Base-by-base conservation (phyloP, 2,113 vertebrate genomes). In the Bos taurus region DNA sequence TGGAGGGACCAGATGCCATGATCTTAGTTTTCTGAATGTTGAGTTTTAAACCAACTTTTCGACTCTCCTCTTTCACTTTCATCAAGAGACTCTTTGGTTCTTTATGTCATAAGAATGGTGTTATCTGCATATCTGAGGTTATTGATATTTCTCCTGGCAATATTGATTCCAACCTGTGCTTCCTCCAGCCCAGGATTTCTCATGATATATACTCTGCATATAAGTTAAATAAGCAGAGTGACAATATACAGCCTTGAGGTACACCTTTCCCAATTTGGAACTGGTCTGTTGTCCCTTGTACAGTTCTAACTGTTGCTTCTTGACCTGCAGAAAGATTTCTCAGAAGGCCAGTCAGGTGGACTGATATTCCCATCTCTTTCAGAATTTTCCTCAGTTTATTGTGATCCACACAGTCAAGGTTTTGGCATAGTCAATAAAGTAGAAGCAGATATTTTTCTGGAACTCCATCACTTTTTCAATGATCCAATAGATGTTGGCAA, bases 391-490 rank as follows among this genome's bases (percentile, higher is more conserved):
- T 30, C 28, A 62, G 30, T 33, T 14, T 33, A 28, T 33, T 62
- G 3, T 16, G 60, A 62, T 3, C 60, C 60, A 62, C 28, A 62
- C 14, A 62, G 30, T 62, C 30, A 62, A 62, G 60, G 60, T 30
- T 4, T 62, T 62, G 60, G 14, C 30, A 33, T 62, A 33, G 60
- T 62, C 30, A 62, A 62, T 62, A 2, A 62, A 62, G 30, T 30
- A 33, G 60, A 33, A 33, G 6, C 33, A 28, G 1, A 16, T 33
- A 14, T 16, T 33, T 15, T 62, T 62, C 30, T 62, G 28, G 60
- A 62, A 62, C 14, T 33, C 30, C 28, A 6, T 62, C 1, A 0
- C 30, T 33, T 62, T 62, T 33, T 33, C 15, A 3, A 62, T 33
- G 30, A 62, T 33, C 60, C 60, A 33, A 6, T 3, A 7, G 60